phyloP scores from a whole-genome alignment of 2,113 vertebrate species.

The Cyanoramphus novaezelandiae region DNA sequence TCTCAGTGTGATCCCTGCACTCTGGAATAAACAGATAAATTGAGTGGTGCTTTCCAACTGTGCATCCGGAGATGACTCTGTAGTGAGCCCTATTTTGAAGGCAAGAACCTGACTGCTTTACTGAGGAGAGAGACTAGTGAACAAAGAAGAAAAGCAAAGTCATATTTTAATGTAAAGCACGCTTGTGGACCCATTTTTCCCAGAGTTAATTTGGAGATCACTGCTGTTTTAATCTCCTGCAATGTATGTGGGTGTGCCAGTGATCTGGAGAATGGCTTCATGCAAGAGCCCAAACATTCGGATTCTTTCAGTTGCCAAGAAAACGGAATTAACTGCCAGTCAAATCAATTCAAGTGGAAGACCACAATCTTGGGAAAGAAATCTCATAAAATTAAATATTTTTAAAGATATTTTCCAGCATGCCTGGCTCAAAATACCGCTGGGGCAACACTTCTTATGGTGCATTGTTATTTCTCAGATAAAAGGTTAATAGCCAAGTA shows the following conservation, averaged over 20 bases:
- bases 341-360: not conserved
- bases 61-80: not conserved
- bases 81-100: not conserved
- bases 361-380: not conserved
- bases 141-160: not conserved
- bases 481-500: not conserved
- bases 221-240: not conserved
- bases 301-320: not conserved
- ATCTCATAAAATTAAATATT: not conserved
- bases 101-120: not conserved
- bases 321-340: not conserved
- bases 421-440: not conserved
- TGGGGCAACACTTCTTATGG: not conserved
- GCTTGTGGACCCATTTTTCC: not conserved
- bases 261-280: not conserved
- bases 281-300: not conserved
- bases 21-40: not conserved
- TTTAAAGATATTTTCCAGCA: not conserved
- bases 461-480: not conserved
- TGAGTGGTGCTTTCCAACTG: not conserved
- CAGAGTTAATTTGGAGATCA: not conserved
- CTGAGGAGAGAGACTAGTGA: not conserved
- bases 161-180: not conserved
- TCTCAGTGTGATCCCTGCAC: not conserved
- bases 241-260: not conserved